Base-by-base conservation (phyloP, 1,140 invertebrate genomes). In the Caenorhabditis remanei region DNA sequence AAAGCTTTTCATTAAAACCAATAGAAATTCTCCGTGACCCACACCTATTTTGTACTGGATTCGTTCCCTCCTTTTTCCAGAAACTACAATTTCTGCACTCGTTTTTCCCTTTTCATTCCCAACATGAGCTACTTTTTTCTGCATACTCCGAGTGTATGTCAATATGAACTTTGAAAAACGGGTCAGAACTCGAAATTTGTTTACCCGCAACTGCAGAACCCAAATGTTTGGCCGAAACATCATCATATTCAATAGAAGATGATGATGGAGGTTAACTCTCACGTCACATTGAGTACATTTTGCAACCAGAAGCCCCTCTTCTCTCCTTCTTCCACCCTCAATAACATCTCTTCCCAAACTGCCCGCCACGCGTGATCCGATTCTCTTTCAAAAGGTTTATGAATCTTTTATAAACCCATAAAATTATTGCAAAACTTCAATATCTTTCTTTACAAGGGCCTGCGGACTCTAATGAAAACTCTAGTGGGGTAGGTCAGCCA, bases 331-430 rank as follows among this genome's bases (percentile, higher is more conserved):
- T 32, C 63, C 63, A 65, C 63, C 63, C 63, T 11, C 63, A 41
- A 53, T 53, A 16, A 9, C 50, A 53, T 53, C 50, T 53, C 16
- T 53, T 53, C 50, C 16, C 50, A 32, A 13, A 9, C 4, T 53
- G 14, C 40, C 65, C 8, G 21, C 32, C 32, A 19, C 65, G 40
- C 41, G 65, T 71, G 65, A 71, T 71, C 65, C 65, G 19, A 46
- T 71, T 43, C 65, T 19, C 41, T 43, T 71, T 71, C 65, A 71
- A 6, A 71, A 71, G 65, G 43, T 71, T 46, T 71, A 71, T 71
- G 14, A 71, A 71, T 71, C 8, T 46, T 71, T 71, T 41, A 71
- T 71, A 11, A 65, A 24, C 1, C 24, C 24, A 61, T n/a, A 16
- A 14, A 58, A 58, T 19, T 14, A 19, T 58, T 16, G 55, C 32